These are phyloP conservation scores for Chloebia gouldiae DNA, from an alignment of 2,113 vertebrate genomes.

Conservation along the genomic window DNA sequence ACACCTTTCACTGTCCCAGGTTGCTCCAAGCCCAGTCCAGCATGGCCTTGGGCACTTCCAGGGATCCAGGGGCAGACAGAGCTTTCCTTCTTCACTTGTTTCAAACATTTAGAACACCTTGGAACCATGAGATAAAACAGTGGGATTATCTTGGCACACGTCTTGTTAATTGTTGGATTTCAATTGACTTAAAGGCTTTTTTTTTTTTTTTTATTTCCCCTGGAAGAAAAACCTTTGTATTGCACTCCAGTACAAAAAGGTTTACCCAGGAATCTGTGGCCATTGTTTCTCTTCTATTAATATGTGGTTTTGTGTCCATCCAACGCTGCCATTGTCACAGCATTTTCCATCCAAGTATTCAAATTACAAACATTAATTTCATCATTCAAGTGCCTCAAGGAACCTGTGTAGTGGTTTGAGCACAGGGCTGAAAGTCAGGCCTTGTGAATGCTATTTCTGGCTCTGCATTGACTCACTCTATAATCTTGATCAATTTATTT, in stretches of 20 bases:
- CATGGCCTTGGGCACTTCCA: fast-evolving
- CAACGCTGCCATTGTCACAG: neutral
- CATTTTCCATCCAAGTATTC: neutral
- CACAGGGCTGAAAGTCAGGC: slow-evolving; percentile 25
- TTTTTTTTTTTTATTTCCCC: neutral
- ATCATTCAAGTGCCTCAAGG: neutral
- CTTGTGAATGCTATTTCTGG: slow-evolving; percentile 58
- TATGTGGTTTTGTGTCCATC: neutral
- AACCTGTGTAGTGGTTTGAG: neutral
- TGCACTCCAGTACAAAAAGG: neutral
- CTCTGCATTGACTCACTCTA: slow-evolving; percentile 38
- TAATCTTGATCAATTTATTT: slow-evolving; percentile 60
- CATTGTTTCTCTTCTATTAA: neutral
- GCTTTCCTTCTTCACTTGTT: neutral
- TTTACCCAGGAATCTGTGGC: neutral
- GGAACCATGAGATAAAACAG: neutral
- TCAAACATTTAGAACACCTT: neutral
- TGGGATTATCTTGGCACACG: neutral
- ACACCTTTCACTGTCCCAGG: neutral
- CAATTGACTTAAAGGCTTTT: neutral
- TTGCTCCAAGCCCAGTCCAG: fast-evolving
- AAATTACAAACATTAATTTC: slow-evolving; percentile 8
- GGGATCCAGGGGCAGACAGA: neutral
- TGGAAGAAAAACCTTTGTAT: neutral
- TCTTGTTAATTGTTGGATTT: neutral